These are phyloP conservation scores for Drosophila kambysellisi DNA, from an alignment of 2,888 invertebrate genomes.

Conservation along the genomic window DNA sequence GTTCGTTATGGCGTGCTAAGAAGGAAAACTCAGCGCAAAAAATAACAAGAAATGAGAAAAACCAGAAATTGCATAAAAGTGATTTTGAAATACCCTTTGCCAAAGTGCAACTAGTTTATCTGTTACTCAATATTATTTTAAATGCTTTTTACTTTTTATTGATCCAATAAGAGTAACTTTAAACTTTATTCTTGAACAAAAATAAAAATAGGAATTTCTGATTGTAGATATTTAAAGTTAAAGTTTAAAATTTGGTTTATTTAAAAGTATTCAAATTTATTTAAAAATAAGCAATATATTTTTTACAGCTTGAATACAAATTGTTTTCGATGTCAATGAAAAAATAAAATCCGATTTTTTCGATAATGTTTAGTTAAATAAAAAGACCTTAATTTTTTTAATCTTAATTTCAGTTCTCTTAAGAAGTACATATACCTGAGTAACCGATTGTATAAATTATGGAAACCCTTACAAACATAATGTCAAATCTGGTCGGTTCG, in stretches of 20 bases:
- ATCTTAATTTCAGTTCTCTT: no score
- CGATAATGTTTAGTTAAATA: no score
- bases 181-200: neutral
- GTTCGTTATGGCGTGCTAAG: conserved; percentile 65
- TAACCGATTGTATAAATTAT: no score
- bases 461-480: neutral
- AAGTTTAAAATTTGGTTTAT: no score
- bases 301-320: no score
- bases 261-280: neutral
- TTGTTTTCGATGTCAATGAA: no score
- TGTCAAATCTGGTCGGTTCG: neutral
- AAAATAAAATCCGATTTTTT: no score
- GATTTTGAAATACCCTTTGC: conserved; percentile 31
- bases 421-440: no score
- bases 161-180: no score
- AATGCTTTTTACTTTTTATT: neutral
- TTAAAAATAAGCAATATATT: neutral
- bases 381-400: no score
- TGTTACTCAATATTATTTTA: neutral
- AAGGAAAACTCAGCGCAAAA: conserved; percentile 37
- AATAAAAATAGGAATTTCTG: neutral
- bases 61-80: neutral
- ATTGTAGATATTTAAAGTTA: neutral
- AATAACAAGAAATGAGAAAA: conserved; percentile 36
- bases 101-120: neutral